Evolutionary conservation across 1,140 invertebrate species (phyloP), one percentile per base, ranked within the genome.

Genomic region (Conus ventricosus): DNA sequence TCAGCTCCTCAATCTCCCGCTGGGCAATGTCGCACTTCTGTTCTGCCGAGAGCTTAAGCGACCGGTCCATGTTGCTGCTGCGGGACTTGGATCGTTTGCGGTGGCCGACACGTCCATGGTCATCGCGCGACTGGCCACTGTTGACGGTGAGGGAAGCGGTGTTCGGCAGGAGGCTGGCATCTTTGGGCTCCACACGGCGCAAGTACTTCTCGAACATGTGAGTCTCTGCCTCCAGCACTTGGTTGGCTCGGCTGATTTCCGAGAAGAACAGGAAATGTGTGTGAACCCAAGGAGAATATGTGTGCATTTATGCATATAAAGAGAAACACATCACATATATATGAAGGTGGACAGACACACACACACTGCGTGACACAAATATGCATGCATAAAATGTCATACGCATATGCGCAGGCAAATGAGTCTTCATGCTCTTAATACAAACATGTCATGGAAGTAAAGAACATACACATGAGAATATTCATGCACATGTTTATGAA

Each of bases 11-110:
- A 76, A 95, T 94, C 91, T 95, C 94, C 88, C 93, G 92, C 89
- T 95, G 94, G 81, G 94, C 94, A 89, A 95, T 95, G 88, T 95
- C 95, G 92, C 95, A 95, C 92, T 95, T 95, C 88, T 95, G 95
- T 89, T 95, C 95, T 75, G 93, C 93, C 25, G 92, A 93, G 17
- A 95, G 91, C 80, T 92, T 90, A 17, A 95, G 89, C 5, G 92
- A 93, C 88, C 92, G 91, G 86, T 95, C 95, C 39, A 92, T 90
- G 54, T 92, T 92, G 80, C 92, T 93, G 84, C 92, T 92, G 10
- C 94, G 89, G 13, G 93, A 94, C 90, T 95, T 95, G 5, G 94
- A 94, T 78, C 95, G 91, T 89, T 95, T 91, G 90, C 91, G 25
- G 91, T 83, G 13, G 90, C 89, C 23, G 87, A 89, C 27, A 91